Evolutionary conservation across 2,113 vertebrate genomes (phyloP).

Genomic region (Saguinus midas): DNA sequence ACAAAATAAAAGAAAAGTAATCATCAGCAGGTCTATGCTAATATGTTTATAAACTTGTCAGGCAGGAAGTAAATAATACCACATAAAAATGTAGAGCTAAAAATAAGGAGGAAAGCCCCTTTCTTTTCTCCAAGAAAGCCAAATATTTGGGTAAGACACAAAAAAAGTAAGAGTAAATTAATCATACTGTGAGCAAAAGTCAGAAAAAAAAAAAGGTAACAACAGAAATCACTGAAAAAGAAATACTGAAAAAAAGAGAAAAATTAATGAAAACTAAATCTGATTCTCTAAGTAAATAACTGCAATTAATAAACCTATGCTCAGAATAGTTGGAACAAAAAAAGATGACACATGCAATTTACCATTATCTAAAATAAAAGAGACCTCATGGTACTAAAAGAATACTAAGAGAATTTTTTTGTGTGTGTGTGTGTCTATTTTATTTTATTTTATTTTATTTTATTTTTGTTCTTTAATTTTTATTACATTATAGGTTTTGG

Average conservation of each 20-base stretch:
- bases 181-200: not conserved
- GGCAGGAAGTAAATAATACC: not conserved
- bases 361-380: not conserved
- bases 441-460: too few species aligned
- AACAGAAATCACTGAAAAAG: not conserved
- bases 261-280: not conserved
- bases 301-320: not conserved
- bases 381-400: not conserved
- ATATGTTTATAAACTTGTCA: not conserved
- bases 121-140: not conserved
- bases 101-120: not conserved
- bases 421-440: too few species aligned
- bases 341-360: not conserved
- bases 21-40: not conserved
- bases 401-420: not conserved
- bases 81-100: not conserved
- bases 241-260: not conserved
- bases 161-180: not conserved
- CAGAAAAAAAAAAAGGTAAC: not conserved
- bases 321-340: not conserved
- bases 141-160: not conserved
- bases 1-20: not conserved
- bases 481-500: too few species aligned
- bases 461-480: too few species aligned
- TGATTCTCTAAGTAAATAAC: not conserved